Conservation (phyloP, 2,888 invertebrate species). For the Enoplolaimus lenunculus region DNA sequence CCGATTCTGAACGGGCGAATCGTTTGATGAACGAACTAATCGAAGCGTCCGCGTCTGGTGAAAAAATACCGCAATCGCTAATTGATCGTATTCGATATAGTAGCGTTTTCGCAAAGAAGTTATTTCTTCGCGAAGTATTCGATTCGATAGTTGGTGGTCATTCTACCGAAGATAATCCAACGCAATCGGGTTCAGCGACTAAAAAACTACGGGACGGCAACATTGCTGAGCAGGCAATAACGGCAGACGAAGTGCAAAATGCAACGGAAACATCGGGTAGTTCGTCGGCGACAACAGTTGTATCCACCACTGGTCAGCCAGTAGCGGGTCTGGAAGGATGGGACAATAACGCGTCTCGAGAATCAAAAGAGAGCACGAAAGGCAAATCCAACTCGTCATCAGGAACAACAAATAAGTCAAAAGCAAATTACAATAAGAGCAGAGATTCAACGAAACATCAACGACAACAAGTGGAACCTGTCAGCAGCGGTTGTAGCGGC, state of each 20-base stretch:
- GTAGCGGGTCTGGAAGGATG: too few species aligned
- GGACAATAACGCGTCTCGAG: too few species aligned
- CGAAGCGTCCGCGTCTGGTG: constrained; percentile 20
- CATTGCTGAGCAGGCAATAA: not conserved
- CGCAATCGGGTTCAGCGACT: not conserved
- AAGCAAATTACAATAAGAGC: too few species aligned
- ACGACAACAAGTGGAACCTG: too few species aligned
- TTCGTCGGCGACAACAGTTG: not conserved
- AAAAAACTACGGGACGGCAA: not conserved
- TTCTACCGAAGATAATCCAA: not conserved
- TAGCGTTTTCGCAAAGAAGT: constrained; percentile 5
- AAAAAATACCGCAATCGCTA: constrained; percentile 5
- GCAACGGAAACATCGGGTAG: too few species aligned
- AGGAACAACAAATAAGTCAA: too few species aligned
- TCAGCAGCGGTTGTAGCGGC: not conserved
- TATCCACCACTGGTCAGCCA: too few species aligned
- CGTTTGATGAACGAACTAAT: constrained; percentile 23
- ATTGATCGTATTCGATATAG: constrained; percentile 16
- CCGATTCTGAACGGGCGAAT: constrained; percentile 13
- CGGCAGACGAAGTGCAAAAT: not conserved
- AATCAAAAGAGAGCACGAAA: too few species aligned
- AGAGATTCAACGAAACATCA: too few species aligned
- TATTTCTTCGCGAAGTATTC: constrained; percentile 22
- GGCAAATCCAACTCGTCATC: too few species aligned
- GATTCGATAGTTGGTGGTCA: constrained; percentile 19